Evolutionary conservation across 2,888 invertebrate species (phyloP).

Genomic region (Hirudinaria manillensis): DNA sequence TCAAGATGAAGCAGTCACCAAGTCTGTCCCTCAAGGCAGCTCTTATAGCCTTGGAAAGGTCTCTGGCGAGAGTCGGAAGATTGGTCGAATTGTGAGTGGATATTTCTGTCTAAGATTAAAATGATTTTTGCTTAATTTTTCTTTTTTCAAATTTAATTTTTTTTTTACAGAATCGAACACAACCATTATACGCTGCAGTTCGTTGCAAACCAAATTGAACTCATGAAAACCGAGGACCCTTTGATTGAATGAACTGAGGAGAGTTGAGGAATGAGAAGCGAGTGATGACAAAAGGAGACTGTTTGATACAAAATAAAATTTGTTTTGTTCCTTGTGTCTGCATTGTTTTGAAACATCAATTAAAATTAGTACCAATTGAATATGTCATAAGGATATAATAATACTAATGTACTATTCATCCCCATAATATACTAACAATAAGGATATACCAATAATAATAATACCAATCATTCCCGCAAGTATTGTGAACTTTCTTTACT

Average conservation of each 20-base stretch:
- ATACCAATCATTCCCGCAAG: too few species aligned
- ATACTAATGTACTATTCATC: too few species aligned
- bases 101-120: neutral
- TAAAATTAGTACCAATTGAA: too few species aligned
- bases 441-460: too few species aligned
- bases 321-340: too few species aligned
- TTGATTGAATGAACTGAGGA: neutral
- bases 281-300: neutral
- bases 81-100: constrained; percentile 38
- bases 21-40: constrained; percentile 66
- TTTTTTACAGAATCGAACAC: constrained; percentile 71
- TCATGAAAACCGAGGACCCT: constrained; percentile 9
- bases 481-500: too few species aligned
- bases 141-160: constrained; percentile 24
- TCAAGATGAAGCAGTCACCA: constrained; percentile 56
- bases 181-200: constrained; percentile 77
- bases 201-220: constrained; percentile 54
- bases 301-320: too few species aligned
- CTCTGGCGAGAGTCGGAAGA: constrained; percentile 45
- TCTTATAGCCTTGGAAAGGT: constrained; percentile 71
- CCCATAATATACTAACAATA: too few species aligned
- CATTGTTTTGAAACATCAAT: too few species aligned
- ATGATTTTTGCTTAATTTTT: neutral
- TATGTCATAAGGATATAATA: too few species aligned
- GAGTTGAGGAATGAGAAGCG: neutral